Conservation (phyloP, 2,888 invertebrate species). For the Schizotus pectinicornis region DNA sequence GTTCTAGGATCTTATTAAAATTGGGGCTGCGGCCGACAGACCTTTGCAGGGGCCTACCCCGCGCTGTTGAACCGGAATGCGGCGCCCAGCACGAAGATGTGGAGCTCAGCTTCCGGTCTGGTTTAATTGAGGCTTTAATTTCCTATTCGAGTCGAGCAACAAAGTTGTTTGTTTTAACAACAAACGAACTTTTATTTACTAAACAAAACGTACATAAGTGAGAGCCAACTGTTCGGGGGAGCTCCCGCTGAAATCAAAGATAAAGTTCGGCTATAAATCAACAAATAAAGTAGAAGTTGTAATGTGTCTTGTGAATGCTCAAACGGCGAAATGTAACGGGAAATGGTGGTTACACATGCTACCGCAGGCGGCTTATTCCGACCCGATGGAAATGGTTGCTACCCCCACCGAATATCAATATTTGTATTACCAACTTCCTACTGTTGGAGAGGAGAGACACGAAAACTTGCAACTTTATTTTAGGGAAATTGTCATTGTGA, state of each 20-base stretch:
- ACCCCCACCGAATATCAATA: slow-evolving; percentile 36
- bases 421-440: slow-evolving; percentile 35
- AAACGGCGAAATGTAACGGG: slow-evolving; percentile 41
- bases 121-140: slow-evolving; percentile 1
- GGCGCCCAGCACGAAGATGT: background rate
- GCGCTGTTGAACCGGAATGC: background rate
- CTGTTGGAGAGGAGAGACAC: slow-evolving; percentile 1
- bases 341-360: slow-evolving; percentile 40
- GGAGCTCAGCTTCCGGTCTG: background rate
- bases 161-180: slow-evolving; percentile 15
- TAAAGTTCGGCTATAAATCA: slow-evolving; percentile 45
- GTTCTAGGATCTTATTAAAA: too few relatives aligned
- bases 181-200: slow-evolving; percentile 21
- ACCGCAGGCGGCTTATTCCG: slow-evolving; percentile 30
- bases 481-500: slow-evolving; percentile 24
- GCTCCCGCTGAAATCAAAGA: slow-evolving; percentile 38
- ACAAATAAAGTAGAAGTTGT: slow-evolving; percentile 44
- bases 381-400: slow-evolving; percentile 26
- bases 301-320: slow-evolving; percentile 42
- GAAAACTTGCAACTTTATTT: slow-evolving; percentile 22
- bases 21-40: too few relatives aligned
- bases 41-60: too few relatives aligned
- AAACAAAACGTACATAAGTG: slow-evolving; percentile 25
- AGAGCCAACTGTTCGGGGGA: slow-evolving; percentile 22
- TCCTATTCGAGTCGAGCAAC: background rate